phyloP scores from a whole-genome alignment of 2,797 vertebrate genomes.

The Zalophus californianus region DNA sequence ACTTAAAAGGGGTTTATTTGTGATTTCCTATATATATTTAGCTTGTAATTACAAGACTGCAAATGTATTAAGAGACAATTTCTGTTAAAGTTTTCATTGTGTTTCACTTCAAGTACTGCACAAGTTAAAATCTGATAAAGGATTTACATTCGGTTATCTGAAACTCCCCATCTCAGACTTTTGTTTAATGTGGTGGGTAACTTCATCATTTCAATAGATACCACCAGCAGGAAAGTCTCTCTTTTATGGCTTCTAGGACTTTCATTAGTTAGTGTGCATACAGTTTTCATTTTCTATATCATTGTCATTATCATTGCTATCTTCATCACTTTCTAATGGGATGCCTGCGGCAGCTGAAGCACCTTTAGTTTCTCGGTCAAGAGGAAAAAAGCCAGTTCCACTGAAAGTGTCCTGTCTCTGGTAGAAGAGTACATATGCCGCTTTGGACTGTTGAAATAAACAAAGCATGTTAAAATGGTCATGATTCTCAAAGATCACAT shows the following conservation, averaged over 20 bases:
- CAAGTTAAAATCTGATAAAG: conserved; percentile 90
- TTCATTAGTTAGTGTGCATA: conserved; percentile 97
- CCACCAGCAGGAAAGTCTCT: conserved; percentile 88
- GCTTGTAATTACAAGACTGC: conserved; percentile 91
- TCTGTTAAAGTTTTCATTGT: conserved; percentile 90
- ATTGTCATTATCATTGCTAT: conserved; percentile 95
- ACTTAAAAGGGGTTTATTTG: conserved; percentile 91
- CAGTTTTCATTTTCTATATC: conserved; percentile 93
- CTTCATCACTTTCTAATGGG: conserved; percentile 93
- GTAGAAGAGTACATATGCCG: conserved; percentile 98
- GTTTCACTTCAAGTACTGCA: conserved; percentile 91
- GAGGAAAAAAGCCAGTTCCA: conserved; percentile 97
- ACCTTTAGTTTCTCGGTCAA: conserved; percentile 94
- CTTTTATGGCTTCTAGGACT: conserved; percentile 94
- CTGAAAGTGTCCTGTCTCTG: conserved; percentile 98
- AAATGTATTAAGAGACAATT: conserved; percentile 91
- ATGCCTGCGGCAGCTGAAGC: conserved; percentile 91
- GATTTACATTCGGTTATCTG: conserved; percentile 91
- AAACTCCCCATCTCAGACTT: conserved; percentile 90
- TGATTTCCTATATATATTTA: conserved; percentile 90
- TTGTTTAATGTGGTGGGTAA: conserved; percentile 88
- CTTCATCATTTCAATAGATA: conserved; percentile 84
- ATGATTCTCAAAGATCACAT: conserved; percentile 30
- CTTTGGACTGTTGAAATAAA: conserved; percentile 94
- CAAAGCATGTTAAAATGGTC: conserved; percentile 43